A percentile compares a stretch with the other conserved stretches of the same genome.
Conservation (phyloP, 2,888 invertebrate species). For the Xanthia icteritia region DNA sequence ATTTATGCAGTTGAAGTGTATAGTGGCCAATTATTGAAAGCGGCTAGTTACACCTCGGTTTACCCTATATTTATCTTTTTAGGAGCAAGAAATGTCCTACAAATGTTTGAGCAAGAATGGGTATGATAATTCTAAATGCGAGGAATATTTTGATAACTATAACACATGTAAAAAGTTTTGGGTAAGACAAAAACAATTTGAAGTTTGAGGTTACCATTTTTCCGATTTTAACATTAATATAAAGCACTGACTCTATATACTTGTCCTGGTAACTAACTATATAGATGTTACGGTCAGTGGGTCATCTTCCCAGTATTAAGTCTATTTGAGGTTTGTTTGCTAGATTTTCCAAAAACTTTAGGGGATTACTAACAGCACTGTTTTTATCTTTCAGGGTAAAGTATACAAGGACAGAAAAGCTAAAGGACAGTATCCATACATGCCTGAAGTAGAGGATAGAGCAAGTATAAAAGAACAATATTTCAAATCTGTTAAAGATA, state of each 20-base stretch:
- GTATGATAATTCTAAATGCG: slow-evolving; percentile 92
- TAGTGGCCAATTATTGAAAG: too few species aligned
- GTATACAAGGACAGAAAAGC: slow-evolving; percentile 90
- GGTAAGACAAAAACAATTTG: slow-evolving; percentile 88
- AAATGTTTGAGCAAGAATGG: slow-evolving; percentile 93
- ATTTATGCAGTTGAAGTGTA: too few species aligned
- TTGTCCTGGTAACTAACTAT: too few species aligned
- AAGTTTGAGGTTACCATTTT: slow-evolving; percentile 14
- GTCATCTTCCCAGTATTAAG: too few species aligned
- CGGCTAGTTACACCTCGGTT: too few species aligned
- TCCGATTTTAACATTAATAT: not conserved
- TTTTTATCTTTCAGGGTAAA: slow-evolving; percentile 88
- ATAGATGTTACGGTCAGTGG: too few species aligned
- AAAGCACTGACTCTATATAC: too few species aligned
- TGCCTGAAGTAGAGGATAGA: slow-evolving; percentile 93
- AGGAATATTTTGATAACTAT: slow-evolving; percentile 93
- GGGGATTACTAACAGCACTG: not conserved
- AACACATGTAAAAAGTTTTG: slow-evolving; percentile 95
- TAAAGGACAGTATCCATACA: slow-evolving; percentile 91
- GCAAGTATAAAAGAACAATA: slow-evolving; percentile 92
- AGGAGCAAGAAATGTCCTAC: slow-evolving; percentile 94
- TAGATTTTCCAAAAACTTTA: too few species aligned
- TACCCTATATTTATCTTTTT: slow-evolving; percentile 75
- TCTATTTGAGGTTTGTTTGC: too few species aligned
- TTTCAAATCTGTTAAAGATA: slow-evolving; percentile 78